Evolutionary conservation across 2,113 vertebrate species (phyloP).

Genomic region (Heterotis niloticus): DNA sequence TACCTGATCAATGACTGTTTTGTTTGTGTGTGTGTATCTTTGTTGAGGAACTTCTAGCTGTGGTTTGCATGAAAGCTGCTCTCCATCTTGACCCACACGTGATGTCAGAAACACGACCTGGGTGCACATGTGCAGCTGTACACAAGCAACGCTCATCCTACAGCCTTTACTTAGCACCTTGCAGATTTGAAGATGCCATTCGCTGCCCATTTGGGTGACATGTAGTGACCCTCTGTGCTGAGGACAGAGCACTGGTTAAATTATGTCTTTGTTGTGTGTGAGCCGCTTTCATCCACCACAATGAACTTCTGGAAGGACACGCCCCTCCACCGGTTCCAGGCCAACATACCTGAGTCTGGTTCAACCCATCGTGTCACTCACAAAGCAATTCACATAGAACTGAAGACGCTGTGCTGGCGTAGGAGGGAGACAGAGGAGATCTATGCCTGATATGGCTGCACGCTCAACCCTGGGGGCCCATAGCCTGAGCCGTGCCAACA

Average conservation of each 20-base stretch:
- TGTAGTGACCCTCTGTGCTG: too few relatives aligned
- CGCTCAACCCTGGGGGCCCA: not conserved
- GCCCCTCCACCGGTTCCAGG: not conserved
- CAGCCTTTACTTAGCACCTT: not conserved
- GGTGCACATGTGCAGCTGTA: too few relatives aligned
- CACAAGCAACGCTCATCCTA: not conserved
- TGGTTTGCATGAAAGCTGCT: too few relatives aligned
- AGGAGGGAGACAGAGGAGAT: not conserved
- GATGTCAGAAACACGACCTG: too few relatives aligned
- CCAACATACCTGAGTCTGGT: not conserved
- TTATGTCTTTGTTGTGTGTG: too few relatives aligned
- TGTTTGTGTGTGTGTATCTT: too few relatives aligned
- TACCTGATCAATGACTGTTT: too few relatives aligned
- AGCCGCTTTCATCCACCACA: not conserved
- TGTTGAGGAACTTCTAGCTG: too few relatives aligned
- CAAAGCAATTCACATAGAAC: not conserved
- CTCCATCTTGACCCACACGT: too few relatives aligned
- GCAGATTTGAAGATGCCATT: constrained; percentile 1
- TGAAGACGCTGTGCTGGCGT: not conserved
- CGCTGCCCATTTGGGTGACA: not conserved
- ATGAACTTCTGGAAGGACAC: not conserved
- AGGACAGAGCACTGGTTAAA: too few relatives aligned
- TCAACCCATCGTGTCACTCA: not conserved
- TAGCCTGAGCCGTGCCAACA: not conserved
- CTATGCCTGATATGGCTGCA: not conserved